These are phyloP conservation scores for Bos indicus DNA, from an alignment of 2,113 vertebrate genomes.

Conservation along the genomic window DNA sequence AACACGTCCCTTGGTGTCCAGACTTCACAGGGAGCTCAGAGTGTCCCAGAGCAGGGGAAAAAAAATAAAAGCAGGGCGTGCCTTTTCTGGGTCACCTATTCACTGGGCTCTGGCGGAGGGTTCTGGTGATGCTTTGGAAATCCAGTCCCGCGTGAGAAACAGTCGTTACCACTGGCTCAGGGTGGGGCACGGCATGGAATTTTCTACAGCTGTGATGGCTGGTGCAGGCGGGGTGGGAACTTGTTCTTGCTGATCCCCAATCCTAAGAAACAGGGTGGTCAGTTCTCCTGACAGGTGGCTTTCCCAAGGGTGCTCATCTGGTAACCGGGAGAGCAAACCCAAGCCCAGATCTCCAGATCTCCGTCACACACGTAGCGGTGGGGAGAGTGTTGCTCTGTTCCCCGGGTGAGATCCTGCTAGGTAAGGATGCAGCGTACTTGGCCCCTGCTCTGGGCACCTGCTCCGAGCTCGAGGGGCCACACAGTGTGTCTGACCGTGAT, in stretches of 20 bases:
- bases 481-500: neutral
- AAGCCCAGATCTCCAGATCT: neutral
- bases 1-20: conserved; percentile 23
- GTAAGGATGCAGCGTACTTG: neutral
- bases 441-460: neutral
- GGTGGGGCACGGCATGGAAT: neutral
- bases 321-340: neutral
- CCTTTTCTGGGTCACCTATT: conserved; percentile 40
- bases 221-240: neutral
- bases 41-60: neutral
- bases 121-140: neutral
- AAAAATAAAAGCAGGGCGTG: neutral
- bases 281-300: neutral
- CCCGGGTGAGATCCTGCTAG: neutral
- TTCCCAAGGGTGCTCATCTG: neutral
- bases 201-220: neutral
- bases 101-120: neutral
- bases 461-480: neutral
- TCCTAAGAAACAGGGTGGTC: neutral
- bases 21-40: neutral
- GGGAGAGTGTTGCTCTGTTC: neutral
- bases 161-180: neutral
- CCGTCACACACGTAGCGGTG: neutral
- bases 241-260: neutral
- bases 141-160: rapidly evolving